Evolutionary conservation across 1,140 invertebrate genomes (phyloP).

Genomic region (Wasmannia auropunctata): DNA sequence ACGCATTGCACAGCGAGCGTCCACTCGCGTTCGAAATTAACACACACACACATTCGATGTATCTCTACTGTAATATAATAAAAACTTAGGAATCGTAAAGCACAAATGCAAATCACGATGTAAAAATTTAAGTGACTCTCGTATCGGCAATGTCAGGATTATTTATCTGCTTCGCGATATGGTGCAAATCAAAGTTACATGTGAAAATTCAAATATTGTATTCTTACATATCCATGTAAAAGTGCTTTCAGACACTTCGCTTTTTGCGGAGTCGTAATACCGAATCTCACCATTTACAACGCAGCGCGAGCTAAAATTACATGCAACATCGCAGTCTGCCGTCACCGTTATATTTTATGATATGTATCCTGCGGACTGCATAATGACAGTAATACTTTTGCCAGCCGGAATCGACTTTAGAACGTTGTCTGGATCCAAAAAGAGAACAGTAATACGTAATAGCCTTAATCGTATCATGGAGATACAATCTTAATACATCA

Average conservation of each 20-base stretch:
- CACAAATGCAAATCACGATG: neutral
- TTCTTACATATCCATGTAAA: constrained; percentile 14
- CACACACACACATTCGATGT: neutral
- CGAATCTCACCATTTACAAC: constrained; percentile 28
- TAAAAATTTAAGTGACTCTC: neutral
- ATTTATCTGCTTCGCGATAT: neutral
- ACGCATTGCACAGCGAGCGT: neutral
- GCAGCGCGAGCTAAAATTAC: constrained; percentile 33
- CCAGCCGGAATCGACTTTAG: constrained; percentile 52
- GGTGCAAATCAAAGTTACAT: neutral
- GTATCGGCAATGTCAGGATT: neutral
- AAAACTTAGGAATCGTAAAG: constrained; percentile 18
- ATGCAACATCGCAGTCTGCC: constrained; percentile 32
- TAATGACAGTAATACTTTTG: constrained; percentile 52
- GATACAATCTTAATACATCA: constrained; percentile 44
- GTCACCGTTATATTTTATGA: constrained; percentile 43
- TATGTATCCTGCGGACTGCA: constrained; percentile 48
- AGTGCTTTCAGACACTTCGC: neutral
- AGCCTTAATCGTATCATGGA: constrained; percentile 53
- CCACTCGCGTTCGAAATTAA: neutral
- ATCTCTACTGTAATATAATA: neutral
- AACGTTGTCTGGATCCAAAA: constrained; percentile 39
- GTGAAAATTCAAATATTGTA: neutral
- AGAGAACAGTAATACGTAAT: constrained; percentile 53
- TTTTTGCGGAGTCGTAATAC: neutral